Conservation (phyloP, 2,797 vertebrate species). For the Amblyraja radiata region DNA sequence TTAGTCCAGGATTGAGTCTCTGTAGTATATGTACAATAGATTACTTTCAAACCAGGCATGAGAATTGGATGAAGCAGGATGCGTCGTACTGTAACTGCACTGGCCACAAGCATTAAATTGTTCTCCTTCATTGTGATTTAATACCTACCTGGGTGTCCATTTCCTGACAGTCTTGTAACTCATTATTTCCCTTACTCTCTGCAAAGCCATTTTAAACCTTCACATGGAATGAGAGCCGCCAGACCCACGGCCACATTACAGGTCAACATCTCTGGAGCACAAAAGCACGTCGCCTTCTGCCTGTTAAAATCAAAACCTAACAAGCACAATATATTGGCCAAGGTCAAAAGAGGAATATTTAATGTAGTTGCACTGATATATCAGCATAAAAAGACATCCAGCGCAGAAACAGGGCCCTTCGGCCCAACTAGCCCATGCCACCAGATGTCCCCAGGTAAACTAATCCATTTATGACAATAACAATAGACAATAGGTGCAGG, state of each 20-base stretch:
- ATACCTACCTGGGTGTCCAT: neutral
- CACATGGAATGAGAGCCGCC: neutral
- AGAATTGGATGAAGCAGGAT: neutral
- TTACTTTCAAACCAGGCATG: neutral
- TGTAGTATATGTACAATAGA: neutral
- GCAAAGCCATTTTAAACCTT: neutral
- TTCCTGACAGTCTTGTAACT: neutral
- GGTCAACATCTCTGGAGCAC: neutral
- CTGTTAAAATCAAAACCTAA: neutral
- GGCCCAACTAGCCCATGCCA: no score
- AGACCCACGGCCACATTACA: neutral
- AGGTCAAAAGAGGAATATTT: neutral
- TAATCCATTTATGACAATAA: no score
- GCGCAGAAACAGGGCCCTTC: no score
- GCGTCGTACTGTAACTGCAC: neutral
- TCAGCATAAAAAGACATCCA: neutral
- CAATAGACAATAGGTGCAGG: no score
- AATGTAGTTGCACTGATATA: neutral
- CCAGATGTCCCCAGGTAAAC: no score
- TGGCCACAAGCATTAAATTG: neutral
- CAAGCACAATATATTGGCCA: neutral
- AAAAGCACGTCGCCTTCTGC: neutral
- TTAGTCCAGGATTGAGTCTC: neutral
- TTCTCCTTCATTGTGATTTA: neutral
- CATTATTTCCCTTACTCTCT: neutral